These are phyloP conservation scores for Spilarctia lutea DNA, from an alignment of 2,888 invertebrate genomes.

Conservation along the genomic window DNA sequence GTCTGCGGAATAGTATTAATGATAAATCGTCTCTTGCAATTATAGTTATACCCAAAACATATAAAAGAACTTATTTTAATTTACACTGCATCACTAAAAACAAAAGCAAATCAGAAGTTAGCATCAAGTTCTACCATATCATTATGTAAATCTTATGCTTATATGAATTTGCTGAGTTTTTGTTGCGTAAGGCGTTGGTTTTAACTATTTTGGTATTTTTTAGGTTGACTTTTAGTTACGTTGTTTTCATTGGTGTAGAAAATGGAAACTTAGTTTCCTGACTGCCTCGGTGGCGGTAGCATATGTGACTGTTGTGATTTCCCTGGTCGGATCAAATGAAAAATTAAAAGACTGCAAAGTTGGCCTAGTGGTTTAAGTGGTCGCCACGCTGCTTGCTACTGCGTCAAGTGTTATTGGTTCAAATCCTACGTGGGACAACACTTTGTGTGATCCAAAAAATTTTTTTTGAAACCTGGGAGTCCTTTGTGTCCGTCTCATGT, in stretches of 20 bases:
- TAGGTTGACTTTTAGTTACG: not conserved
- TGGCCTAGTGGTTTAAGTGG: too few species aligned
- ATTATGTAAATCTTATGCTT: not conserved
- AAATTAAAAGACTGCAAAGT: too few species aligned
- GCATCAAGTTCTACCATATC: not conserved
- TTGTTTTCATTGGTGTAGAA: not conserved
- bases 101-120: not conserved
- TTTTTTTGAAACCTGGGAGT: too few species aligned
- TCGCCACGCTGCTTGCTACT: too few species aligned
- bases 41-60: not conserved
- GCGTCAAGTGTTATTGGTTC: too few species aligned
- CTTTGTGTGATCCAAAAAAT: too few species aligned
- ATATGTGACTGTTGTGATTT: too few species aligned
- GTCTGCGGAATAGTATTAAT: constrained; percentile 5
- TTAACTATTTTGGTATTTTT: not conserved
- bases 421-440: too few species aligned
- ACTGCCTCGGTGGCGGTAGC: too few species aligned
- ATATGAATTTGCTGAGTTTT: not conserved
- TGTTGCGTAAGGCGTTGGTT: not conserved
- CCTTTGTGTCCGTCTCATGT: too few species aligned
- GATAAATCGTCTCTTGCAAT: not conserved
- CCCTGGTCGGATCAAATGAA: too few species aligned
- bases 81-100: not conserved
- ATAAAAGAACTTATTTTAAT: not conserved
- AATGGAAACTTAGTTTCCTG: too few species aligned